These are phyloP conservation scores for Sthenelais limicola DNA, from an alignment of 2,888 invertebrate genomes.

Conservation along the genomic window DNA sequence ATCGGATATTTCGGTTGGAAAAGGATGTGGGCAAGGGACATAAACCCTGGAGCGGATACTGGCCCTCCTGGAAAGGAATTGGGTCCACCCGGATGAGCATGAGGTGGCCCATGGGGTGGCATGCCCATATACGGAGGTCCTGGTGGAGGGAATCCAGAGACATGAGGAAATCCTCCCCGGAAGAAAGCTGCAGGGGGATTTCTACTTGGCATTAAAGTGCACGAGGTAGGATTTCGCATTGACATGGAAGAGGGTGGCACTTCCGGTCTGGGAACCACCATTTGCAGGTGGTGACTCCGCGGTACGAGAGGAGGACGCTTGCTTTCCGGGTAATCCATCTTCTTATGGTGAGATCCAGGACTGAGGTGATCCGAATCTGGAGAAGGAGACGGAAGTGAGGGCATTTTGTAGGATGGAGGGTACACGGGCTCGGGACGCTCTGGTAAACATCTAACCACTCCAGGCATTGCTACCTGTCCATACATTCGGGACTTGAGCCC, in stretches of 20 bases:
- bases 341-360: background rate
- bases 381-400: background rate
- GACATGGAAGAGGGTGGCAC: too few relatives aligned
- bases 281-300: background rate
- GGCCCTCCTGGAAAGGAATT: background rate
- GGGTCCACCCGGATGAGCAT: too few relatives aligned
- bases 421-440: constrained; percentile 39
- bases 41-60: constrained; percentile 11
- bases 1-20: constrained; percentile 37
- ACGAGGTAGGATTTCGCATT: too few relatives aligned
- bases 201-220: too few relatives aligned
- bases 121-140: too few relatives aligned
- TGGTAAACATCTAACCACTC: background rate
- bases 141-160: constrained; percentile 16
- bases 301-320: background rate
- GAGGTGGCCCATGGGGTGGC: too few relatives aligned
- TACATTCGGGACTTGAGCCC: background rate
- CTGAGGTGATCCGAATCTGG: constrained; percentile 4
- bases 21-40: constrained; percentile 32
- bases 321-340: background rate
- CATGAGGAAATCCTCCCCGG: constrained; percentile 9
- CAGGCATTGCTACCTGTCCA: background rate
- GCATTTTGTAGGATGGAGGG: constrained; percentile 13
- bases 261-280: background rate
- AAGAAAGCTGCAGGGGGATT: background rate